Base-by-base conservation (phyloP, 2,888 invertebrate genomes). In the Fissipunctia ypsillon region DNA sequence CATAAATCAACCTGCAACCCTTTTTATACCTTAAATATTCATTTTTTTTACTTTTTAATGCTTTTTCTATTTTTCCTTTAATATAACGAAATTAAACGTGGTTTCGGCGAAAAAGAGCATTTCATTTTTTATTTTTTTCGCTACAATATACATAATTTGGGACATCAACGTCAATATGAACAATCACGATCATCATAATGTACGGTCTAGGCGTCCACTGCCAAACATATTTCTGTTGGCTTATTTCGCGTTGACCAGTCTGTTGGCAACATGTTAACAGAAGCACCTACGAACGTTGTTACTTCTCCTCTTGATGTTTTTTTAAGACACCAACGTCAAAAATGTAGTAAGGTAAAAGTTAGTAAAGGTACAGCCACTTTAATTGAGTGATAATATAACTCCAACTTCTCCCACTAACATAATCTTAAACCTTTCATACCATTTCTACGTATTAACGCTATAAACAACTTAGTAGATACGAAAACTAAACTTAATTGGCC, bases 401-500 rank as follows among this genome's bases (percentile, higher is more conserved):
- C 10, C 4, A 45, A 22, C 16, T 71, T 28, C 7, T n/a, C 9
- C 22, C 19, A 56, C 38, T 56, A 41, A 67, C 25, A 5, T 76
- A 38, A 76, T 38, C 52, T 19, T 45, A 38, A 52, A 57, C 22
- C 41, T 25, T 56, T 41, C 41, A 35, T 57, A 16, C 48, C 22
- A 14, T 50, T 70, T 54, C 52, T 56, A 12, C 50, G 56, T 57
- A 43, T 12, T n/a, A 41, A 9, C 43, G n/a, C 57, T 43, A 63
- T 72, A 52, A 52, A 78, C 28, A 38, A 38, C 73, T 28, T 52
- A 63, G 63, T 57, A 50, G 25, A 16, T 35, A 48, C 28, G 22
- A 61, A 70, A 60, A 28, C 50, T 16, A 48, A 35, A 64, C 38
- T 73, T 61, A 78, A 76, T 67, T 78, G 73, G 73, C 43, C 28